Percentiles rank a stretch among this genome's conserved stretches.
Evolutionary conservation across 2,113 vertebrate genomes (phyloP).

Genomic region (Apeltes quadracus): DNA sequence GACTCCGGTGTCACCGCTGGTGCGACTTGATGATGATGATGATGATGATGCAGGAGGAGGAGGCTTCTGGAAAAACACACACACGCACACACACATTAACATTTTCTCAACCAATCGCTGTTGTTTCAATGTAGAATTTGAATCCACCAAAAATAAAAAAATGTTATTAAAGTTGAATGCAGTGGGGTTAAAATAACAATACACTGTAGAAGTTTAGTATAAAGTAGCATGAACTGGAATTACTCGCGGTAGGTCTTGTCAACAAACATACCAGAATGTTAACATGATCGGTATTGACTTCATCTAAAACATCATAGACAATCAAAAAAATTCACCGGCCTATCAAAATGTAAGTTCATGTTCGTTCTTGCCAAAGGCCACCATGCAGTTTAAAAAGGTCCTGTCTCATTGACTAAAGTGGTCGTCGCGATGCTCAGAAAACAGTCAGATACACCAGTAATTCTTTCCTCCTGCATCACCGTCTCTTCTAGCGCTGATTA

Average conservation of each 20-base stretch:
- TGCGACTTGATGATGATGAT: too few relatives aligned
- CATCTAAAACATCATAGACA: not conserved
- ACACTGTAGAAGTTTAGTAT: not conserved
- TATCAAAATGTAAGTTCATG: not conserved
- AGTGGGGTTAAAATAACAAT: not conserved
- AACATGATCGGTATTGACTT: not conserved
- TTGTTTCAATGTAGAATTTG: not conserved
- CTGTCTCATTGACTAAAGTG: not conserved
- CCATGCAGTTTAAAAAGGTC: not conserved
- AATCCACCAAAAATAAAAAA: not conserved
- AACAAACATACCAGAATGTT: not conserved
- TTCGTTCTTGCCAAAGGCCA: not conserved
- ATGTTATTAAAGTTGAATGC: not conserved
- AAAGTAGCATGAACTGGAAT: constrained; percentile 4
- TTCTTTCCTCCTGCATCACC: not conserved
- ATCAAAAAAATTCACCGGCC: not conserved
- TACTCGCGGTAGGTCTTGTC: not conserved
- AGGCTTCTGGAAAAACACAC: too few relatives aligned
- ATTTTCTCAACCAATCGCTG: not conserved
- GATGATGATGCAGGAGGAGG: not conserved
- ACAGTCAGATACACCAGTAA: not conserved
- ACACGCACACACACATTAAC: too few relatives aligned
- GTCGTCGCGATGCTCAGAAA: not conserved
- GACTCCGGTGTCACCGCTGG: not conserved
- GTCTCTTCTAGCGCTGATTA: not conserved